phyloP scores from a whole-genome alignment of 2,888 invertebrate genomes.

The Callimorpha dominula region DNA sequence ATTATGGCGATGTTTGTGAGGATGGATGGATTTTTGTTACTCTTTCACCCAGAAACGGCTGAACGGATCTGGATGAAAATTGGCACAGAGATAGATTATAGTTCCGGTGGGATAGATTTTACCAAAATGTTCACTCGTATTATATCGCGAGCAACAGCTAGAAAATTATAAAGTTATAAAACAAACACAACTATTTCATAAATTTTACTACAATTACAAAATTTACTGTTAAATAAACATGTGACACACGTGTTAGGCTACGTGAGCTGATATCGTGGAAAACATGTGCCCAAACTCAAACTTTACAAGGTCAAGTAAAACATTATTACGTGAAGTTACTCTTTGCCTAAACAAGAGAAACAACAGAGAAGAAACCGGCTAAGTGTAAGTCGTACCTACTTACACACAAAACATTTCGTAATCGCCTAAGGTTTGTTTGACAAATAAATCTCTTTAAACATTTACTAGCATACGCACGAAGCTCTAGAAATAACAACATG shows the following conservation, averaged over 20 bases:
- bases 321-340: constrained; percentile 5
- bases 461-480: not conserved
- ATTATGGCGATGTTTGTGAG: too few species aligned
- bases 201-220: not conserved
- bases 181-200: not conserved
- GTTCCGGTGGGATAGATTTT: too few species aligned
- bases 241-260: not conserved
- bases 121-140: too few species aligned
- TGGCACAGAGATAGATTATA: too few species aligned
- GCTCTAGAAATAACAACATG: not conserved
- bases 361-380: constrained; percentile 2
- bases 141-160: too few species aligned
- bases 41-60: too few species aligned
- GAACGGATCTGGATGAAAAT: too few species aligned
- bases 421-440: not conserved
- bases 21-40: too few species aligned
- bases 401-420: not conserved
- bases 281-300: constrained; percentile 4
- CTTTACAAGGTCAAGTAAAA: not conserved
- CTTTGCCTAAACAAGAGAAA: not conserved
- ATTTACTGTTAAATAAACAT: not conserved
- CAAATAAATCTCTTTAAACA: not conserved
- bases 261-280: not conserved
- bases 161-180: not conserved
- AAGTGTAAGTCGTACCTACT: not conserved